Percentiles rank a stretch among this genome's conserved stretches.
Conservation (phyloP, 2,888 invertebrate species). For the Dasypolia templi region DNA sequence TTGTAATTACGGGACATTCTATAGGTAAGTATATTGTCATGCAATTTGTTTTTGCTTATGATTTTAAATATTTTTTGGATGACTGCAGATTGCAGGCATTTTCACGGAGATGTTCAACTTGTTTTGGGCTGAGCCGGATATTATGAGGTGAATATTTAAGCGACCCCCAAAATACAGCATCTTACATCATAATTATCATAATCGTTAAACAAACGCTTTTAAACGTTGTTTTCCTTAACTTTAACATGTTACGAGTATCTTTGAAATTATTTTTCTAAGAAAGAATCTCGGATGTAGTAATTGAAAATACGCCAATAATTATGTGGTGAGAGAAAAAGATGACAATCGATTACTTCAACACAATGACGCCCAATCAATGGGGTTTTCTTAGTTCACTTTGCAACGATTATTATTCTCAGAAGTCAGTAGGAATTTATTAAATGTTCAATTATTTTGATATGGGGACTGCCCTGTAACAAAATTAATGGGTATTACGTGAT, state of each 20-base stretch:
- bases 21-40: too few species aligned
- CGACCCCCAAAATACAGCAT: too few species aligned
- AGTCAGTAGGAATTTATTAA: slow-evolving; percentile 15
- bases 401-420: slow-evolving; percentile 5
- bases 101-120: not conserved
- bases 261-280: slow-evolving; percentile 38
- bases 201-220: not conserved
- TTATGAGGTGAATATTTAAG: too few species aligned
- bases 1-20: too few species aligned
- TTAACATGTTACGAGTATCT: not conserved
- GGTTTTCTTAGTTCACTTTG: slow-evolving; percentile 25
- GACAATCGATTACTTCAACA: slow-evolving; percentile 31
- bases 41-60: too few species aligned
- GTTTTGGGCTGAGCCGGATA: not conserved
- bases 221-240: not conserved
- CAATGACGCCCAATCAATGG: slow-evolving; percentile 33
- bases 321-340: slow-evolving; percentile 32
- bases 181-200: not conserved
- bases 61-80: too few species aligned
- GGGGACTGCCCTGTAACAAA: not conserved
- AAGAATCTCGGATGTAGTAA: slow-evolving; percentile 33
- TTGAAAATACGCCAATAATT: slow-evolving; percentile 42
- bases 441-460: not conserved
- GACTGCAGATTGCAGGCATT: not conserved
- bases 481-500: slow-evolving; percentile 6